phyloP scores from a whole-genome alignment of 1,140 invertebrate genomes.

The Tetragnatha versicolor region DNA sequence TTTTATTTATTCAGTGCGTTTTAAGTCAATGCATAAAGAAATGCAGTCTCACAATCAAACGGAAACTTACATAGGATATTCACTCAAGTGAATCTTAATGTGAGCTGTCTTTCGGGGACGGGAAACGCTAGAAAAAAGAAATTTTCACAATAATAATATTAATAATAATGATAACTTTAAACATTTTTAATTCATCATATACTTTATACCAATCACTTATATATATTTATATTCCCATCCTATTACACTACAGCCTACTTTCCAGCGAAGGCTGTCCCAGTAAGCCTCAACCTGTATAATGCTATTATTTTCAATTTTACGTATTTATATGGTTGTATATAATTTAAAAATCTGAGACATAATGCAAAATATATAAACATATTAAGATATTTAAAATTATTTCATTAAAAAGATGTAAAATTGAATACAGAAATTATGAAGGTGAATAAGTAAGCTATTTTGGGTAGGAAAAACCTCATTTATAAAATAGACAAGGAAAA shows the following conservation, averaged over 20 bases:
- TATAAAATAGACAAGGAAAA: too few relatives aligned
- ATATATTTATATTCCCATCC: background rate
- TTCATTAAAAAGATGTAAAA: too few relatives aligned
- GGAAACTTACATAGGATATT: conserved; percentile 54
- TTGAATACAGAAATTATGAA: too few relatives aligned
- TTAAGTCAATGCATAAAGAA: background rate
- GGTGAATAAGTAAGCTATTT: too few relatives aligned
- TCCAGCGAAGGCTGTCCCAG: too few relatives aligned
- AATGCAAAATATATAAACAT: too few relatives aligned
- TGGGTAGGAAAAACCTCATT: too few relatives aligned
- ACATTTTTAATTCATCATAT: too few relatives aligned
- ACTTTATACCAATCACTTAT: background rate
- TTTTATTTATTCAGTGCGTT: background rate
- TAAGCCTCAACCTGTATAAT: background rate
- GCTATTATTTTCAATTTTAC: background rate
- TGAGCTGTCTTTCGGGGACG: conserved; percentile 54
- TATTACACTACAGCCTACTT: too few relatives aligned
- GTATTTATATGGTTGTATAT: background rate
- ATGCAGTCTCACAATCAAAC: background rate
- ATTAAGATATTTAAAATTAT: too few relatives aligned
- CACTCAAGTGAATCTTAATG: conserved; percentile 44
- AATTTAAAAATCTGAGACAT: too few relatives aligned
- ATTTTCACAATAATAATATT: background rate
- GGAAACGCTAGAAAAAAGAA: conserved; percentile 35
- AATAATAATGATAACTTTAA: too few relatives aligned